Base-by-base conservation (phyloP, 1,140 invertebrate genomes). In the Amphibalanus amphitrite region DNA sequence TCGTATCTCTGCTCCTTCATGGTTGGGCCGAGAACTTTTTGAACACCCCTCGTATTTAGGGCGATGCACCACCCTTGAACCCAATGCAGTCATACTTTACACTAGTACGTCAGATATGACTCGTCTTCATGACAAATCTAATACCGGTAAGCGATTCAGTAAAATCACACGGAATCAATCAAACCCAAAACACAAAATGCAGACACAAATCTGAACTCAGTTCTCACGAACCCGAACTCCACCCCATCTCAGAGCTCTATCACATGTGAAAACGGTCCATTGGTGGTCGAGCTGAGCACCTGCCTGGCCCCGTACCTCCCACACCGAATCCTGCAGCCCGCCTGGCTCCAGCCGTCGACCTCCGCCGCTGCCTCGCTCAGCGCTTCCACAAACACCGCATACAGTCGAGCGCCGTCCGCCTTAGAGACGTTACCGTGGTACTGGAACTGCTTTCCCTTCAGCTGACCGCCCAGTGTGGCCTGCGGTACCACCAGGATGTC, bases 261-360 rank as follows among this genome's bases (percentile, higher is more conserved):
- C 15, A 81, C 69, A 74, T 82, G 81, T 28, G 79, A 78, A 72
- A 75, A 81, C 59, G 81, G 81, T 72, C 81, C 81, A 76, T 82
- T 80, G 38, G 80, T 82, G 28, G 79, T 77, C 30, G 76, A 78
- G 6, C 74, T 78, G 69, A 82, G 76, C 29, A 81, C 79, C 73
- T 82, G 81, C 73, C 80, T 74, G 65, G 80, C 79, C 13, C 81
- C 81, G 76, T 82, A 82, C 0, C 79, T 79, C 26, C 81, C 81
- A 74, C 73, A 71, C 69, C 77, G 73, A 3, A 82, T 8, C 47
- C 10, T 8, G 17, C 47, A 59, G 13, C 17, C 47, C 47, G 47
- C 47, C 47, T 13, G 79, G 30, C 73, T 73, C 30, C 70, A 72
- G 33, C 74, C 73, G 3, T 71, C 70, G 17, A 71, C 73, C 17